Conservation (phyloP, 1,140 invertebrate genomes). For the Cyclargus thomasi region DNA sequence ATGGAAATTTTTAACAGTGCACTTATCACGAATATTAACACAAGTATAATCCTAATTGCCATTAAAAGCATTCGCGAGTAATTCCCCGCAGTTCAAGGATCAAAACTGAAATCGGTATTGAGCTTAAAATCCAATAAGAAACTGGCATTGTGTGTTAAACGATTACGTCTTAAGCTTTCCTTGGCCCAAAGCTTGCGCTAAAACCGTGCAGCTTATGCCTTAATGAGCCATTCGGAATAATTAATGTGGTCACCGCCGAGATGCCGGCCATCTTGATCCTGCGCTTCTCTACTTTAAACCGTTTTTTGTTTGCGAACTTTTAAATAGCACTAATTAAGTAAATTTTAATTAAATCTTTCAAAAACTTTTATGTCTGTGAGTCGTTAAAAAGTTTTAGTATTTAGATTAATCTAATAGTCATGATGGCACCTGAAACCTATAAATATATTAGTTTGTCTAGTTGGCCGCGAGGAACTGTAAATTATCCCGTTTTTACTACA, state of each 20-base stretch:
- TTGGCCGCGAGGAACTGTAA: too few relatives aligned
- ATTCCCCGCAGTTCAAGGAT: background rate
- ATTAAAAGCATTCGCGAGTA: conserved; percentile 1
- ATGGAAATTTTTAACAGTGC: too few relatives aligned
- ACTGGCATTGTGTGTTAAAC: conserved; percentile 11
- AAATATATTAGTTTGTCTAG: too few relatives aligned
- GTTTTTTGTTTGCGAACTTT: background rate
- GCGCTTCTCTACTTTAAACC: background rate
- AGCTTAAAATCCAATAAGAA: conserved; percentile 5
- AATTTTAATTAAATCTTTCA: background rate
- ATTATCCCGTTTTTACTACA: too few relatives aligned
- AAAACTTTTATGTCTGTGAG: background rate
- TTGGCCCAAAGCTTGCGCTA: conserved; percentile 10
- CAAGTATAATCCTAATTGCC: background rate
- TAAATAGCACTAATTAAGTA: background rate
- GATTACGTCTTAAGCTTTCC: conserved; percentile 8
- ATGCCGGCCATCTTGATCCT: background rate
- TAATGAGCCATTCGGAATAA: conserved; percentile 10
- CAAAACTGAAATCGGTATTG: background rate
- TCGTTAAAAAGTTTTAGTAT: too few relatives aligned
- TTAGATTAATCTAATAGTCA: too few relatives aligned
- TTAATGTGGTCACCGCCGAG: background rate
- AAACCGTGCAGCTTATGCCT: conserved; percentile 13
- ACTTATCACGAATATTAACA: too few relatives aligned
- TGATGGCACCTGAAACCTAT: too few relatives aligned